Evolutionary conservation across 64 coral and sea anemone genomes (phyloP), one percentile per base, ranked within the genome.

Genomic region (Montipora sp.): DNA sequence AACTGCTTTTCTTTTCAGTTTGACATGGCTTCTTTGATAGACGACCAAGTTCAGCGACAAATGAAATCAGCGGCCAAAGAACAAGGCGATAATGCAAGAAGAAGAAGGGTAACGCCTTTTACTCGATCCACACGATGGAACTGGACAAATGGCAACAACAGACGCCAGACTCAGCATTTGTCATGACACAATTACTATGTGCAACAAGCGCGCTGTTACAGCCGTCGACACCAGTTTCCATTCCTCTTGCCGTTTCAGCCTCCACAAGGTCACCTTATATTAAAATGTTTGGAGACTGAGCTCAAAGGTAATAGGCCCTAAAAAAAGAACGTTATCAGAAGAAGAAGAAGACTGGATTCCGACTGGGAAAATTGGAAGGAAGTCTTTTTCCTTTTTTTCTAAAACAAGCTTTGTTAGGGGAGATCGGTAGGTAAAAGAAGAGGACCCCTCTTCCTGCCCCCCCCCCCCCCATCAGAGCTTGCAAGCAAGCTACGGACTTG

Each of bases 11-110:
- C 14, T 72, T 19, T 83, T 74, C 75, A 99, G 98, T 94, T 87
- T 71, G 98, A 99, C 69, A 90, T 99, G 94, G 98, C 98, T 18
- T 89, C 92, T 3, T 44, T 99, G 24, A 99, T 99, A 89, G 98
- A 99, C 14, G 98, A 96, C 48, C 98, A 99, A 94, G 98, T 99
- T 5, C 89, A 94, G 80, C 96, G 92, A 59, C 98, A 99, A 87
- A 92, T 99, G 92, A 95, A 89, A 67, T 79, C 91, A 59, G 47
- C 89, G 76, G 93, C 93, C 2, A 98, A 90, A 53, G 96, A 98
- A 94, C 78, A 94, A 45, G 91, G 85, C 27, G 89, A 87, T 8
- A 87, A 61, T 8, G 49, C 70, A 24, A 90, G 75, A 44, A 94
- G 86, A 87, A 83, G 91, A 91, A 84, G 77, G n/a, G 23, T 70